A percentile compares a stretch with the other conserved stretches of the same genome.
phyloP scores from a whole-genome alignment of 2,888 invertebrate genomes.

The Cinara cedri region DNA sequence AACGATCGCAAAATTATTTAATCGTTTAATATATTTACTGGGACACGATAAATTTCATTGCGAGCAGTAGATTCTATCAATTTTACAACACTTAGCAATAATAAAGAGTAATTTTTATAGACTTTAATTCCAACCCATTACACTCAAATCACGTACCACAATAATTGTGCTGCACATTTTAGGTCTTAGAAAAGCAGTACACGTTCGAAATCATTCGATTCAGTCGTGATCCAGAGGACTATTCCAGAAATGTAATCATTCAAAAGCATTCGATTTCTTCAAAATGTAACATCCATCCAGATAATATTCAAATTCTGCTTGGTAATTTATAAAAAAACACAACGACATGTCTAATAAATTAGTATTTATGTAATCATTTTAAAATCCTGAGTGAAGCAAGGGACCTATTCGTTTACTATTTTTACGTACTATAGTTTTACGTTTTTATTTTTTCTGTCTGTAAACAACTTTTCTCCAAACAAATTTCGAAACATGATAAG shows the following conservation, averaged over 20 bases:
- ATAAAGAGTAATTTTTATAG: conserved; percentile 40
- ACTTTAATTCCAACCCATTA: conserved; percentile 37
- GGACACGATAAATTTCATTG: not conserved
- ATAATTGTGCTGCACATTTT: conserved; percentile 20
- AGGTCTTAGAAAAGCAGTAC: conserved; percentile 5
- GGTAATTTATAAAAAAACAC: not conserved
- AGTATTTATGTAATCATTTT: no score
- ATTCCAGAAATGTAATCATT: not conserved
- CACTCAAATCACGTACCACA: conserved; percentile 42
- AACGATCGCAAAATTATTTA: not conserved
- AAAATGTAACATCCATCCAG: not conserved
- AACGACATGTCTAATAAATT: no score
- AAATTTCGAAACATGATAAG: no score
- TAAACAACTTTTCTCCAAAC: no score
- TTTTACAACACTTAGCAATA: conserved; percentile 17
- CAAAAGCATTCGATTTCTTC: not conserved
- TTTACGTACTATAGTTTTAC: no score
- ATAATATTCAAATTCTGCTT: not conserved
- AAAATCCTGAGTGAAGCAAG: no score
- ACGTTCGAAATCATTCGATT: conserved; percentile 23
- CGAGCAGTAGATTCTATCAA: conserved; percentile 3
- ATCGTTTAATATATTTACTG: not conserved
- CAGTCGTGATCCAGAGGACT: not conserved
- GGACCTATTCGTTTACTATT: no score
- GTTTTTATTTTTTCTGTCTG: no score